Percentiles rank a stretch among this genome's conserved stretches.
Evolutionary conservation across 2,797 vertebrate species (phyloP).

Genomic region (Cuculus canorus): DNA sequence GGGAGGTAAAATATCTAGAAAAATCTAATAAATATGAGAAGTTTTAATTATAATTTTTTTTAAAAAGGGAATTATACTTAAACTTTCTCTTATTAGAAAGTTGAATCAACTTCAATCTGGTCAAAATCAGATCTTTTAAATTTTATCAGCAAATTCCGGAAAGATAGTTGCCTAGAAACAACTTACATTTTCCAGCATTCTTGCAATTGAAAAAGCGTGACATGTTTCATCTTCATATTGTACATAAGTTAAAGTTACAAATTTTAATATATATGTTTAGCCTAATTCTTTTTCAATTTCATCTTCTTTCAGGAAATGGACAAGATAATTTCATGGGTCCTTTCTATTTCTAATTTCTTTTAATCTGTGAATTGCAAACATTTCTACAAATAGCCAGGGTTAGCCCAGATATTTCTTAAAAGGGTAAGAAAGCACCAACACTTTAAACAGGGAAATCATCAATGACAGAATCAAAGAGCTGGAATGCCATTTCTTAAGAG

Average conservation of each 20-base stretch:
- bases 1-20: not conserved
- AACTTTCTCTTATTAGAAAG: not conserved
- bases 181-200: not conserved
- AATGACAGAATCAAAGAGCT: constrained; percentile 52
- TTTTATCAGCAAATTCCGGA: constrained; percentile 22
- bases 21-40: not conserved
- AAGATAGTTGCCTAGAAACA: not conserved
- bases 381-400: constrained; percentile 42
- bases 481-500: constrained; percentile 48
- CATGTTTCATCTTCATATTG: not conserved
- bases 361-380: constrained; percentile 46
- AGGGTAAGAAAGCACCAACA: constrained; percentile 19
- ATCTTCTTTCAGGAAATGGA: constrained; percentile 3
- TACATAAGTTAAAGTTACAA: not conserved
- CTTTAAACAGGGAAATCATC: constrained; percentile 60
- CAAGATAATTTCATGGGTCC: constrained; percentile 1
- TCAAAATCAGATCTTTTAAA: not conserved
- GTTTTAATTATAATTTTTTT: not conserved
- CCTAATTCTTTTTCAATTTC: constrained; percentile 6
- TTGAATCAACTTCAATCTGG: not conserved
- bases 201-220: not conserved
- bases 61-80: not conserved
- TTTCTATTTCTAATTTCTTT: constrained; percentile 42
- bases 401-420: constrained; percentile 33
- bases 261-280: not conserved